A percentile compares a stretch with the other conserved stretches of the same genome.
phyloP scores from a whole-genome alignment of 2,888 invertebrate species.

The Pachydiplax longipennis region DNA sequence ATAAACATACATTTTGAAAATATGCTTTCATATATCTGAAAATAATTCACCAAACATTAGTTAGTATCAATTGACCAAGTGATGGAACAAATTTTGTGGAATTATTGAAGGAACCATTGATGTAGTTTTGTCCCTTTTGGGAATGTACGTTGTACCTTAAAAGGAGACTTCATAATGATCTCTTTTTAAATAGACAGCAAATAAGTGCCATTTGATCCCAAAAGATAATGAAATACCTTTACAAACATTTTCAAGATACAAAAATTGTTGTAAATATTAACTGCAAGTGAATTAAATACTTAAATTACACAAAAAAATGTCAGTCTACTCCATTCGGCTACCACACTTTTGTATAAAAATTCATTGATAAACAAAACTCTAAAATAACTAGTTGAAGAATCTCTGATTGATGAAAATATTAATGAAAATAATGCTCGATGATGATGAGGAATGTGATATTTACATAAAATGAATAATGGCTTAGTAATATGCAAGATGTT shows the following conservation, averaged over 20 bases:
- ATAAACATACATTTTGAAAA: neutral
- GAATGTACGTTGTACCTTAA: neutral
- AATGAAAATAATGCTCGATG: neutral
- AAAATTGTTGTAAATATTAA: neutral
- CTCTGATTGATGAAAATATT: neutral
- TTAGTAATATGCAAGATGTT: neutral
- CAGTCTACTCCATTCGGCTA: neutral
- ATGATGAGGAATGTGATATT: neutral
- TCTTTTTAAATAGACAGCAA: neutral
- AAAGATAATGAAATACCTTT: neutral
- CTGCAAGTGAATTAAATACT: neutral
- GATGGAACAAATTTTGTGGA: neutral
- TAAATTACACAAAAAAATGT: neutral
- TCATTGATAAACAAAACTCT: neutral
- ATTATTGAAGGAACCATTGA: neutral
- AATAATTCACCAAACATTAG: neutral
- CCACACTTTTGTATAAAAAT: neutral
- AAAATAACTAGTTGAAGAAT: neutral
- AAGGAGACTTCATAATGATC: neutral
- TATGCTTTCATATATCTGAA: neutral
- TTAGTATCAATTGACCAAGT: neutral
- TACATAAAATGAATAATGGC: neutral
- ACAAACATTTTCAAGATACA: neutral
- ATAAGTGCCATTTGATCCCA: neutral
- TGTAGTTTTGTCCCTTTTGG: neutral